These are phyloP conservation scores for Gobionotothen gibberifrons DNA, from an alignment of 2,797 vertebrate species.

Conservation along the genomic window DNA sequence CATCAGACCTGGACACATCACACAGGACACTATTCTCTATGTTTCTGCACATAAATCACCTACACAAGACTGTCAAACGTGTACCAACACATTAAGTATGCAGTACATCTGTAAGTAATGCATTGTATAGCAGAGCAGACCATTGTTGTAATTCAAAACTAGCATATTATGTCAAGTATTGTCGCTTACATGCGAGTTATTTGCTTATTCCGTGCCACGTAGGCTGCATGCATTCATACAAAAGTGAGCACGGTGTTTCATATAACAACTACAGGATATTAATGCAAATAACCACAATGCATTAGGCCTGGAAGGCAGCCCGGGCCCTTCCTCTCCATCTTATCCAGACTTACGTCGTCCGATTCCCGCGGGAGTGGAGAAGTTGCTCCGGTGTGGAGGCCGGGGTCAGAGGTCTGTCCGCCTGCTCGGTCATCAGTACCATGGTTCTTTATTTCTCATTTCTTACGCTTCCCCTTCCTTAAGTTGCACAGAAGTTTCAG, in stretches of 20 bases:
- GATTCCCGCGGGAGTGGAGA: constrained; percentile 66
- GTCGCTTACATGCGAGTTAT: constrained; percentile 1
- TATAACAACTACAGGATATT: constrained; percentile 4
- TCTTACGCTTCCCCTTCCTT: constrained; percentile 24
- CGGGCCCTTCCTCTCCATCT: constrained; percentile 48
- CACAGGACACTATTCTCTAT: not conserved
- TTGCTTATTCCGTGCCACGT: constrained; percentile 42
- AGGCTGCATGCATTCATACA: not conserved
- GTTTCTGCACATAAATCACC: not conserved
- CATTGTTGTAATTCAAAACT: not conserved
- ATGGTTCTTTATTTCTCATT: constrained; percentile 18
- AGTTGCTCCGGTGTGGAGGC: constrained; percentile 63
- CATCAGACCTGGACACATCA: constrained; percentile 61
- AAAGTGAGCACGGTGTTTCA: constrained; percentile 2
- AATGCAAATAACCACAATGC: constrained; percentile 20
- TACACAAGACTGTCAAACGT: not conserved
- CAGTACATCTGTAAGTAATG: not conserved
- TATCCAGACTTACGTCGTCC: constrained; percentile 71
- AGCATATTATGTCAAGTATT: not conserved
- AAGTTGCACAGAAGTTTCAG: constrained; percentile 17
- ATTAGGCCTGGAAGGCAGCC: constrained; percentile 2
- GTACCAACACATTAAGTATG: not conserved
- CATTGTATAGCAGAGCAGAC: not conserved
- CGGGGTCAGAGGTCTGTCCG: constrained; percentile 68
- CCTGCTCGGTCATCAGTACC: constrained; percentile 77